Base-by-base conservation (phyloP, 23 tunicate genomes). In the Halocynthia roretzi region DNA sequence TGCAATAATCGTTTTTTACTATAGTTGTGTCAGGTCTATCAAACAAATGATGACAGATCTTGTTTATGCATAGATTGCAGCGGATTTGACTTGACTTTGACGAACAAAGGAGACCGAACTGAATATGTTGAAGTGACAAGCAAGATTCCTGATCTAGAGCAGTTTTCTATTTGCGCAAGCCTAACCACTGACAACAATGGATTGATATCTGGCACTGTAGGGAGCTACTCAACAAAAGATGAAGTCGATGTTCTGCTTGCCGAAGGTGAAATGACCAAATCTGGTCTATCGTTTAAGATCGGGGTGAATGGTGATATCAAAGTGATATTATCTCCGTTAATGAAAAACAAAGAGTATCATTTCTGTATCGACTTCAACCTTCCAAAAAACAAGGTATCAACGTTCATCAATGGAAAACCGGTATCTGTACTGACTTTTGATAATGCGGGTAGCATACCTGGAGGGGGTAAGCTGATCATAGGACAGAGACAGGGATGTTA, bases 401-500 rank as follows among this genome's bases (percentile, higher is more conserved):
- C 56, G 19, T 71, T 44, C 51, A 40, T 71, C 76, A 71, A 71
- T 15, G 76, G 76, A n/a, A 22, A 71, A 10, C 51, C 0, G 12
- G 56, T 11, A 10, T 9, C 56, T 10, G 76, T 44, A 23, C 49
- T 71, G 49, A 21, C 49, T 8, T 71, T 71, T 71, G 76, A 71
- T 44, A 23, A 49, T 9, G 8, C 6, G 19, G 56, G 56, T 10
- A 49, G 18, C 19, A 6, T 71, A 50, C 76, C 76, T 9, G 76
- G 14, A 10, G 76, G 76, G 56, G 76, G 76, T 44, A 71, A 71
- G 51, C 5, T 71, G 0, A 71, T 71, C 56, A 71, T 71, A 11
- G 76, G 76, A 10, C 76, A 71, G 48, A 15, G 14, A 22, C 76
- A 71, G 2, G 55, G 76, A 50, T 71, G 76, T 71, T 10, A 10